These are phyloP conservation scores for Microplitis demolitor DNA, from an alignment of 1,140 invertebrate genomes.

Conservation along the genomic window DNA sequence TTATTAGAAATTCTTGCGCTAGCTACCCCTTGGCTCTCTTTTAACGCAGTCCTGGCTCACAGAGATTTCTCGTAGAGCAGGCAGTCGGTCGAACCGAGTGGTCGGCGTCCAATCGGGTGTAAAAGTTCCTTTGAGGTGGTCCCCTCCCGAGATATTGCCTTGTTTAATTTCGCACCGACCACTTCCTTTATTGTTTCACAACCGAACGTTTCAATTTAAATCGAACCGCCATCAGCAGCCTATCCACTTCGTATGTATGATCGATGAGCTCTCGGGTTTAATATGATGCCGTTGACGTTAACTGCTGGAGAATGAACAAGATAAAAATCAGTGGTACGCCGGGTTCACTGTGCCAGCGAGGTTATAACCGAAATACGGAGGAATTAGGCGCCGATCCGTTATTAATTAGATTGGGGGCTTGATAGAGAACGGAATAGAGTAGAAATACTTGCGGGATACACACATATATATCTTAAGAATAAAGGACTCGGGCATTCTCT, in stretches of 20 bases:
- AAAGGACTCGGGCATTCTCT: no score
- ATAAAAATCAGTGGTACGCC: background rate
- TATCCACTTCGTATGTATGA: background rate
- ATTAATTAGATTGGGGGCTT: constrained; percentile 55
- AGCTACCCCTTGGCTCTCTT: constrained; percentile 24
- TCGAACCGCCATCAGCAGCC: constrained; percentile 15
- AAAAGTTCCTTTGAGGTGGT: constrained; percentile 55
- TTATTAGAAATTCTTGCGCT: constrained; percentile 55
- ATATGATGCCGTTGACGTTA: background rate
- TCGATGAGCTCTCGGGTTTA: no score
- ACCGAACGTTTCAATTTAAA: constrained; percentile 49
- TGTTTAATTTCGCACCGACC: constrained; percentile 38
- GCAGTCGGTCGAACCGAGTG: background rate
- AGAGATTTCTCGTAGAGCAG: no score
- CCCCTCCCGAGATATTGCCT: constrained; percentile 42
- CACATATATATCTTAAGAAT: no score
- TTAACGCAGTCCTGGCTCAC: background rate
- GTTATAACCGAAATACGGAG: background rate
- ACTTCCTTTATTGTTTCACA: constrained; percentile 30
- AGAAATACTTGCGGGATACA: no score
- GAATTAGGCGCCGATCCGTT: constrained; percentile 56
- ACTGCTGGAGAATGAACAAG: background rate
- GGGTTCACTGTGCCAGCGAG: background rate
- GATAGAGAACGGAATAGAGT: no score
- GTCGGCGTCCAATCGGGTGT: constrained; percentile 53